These are phyloP conservation scores for Panthera uncia DNA, from an alignment of 2,113 vertebrate genomes.

Conservation along the genomic window DNA sequence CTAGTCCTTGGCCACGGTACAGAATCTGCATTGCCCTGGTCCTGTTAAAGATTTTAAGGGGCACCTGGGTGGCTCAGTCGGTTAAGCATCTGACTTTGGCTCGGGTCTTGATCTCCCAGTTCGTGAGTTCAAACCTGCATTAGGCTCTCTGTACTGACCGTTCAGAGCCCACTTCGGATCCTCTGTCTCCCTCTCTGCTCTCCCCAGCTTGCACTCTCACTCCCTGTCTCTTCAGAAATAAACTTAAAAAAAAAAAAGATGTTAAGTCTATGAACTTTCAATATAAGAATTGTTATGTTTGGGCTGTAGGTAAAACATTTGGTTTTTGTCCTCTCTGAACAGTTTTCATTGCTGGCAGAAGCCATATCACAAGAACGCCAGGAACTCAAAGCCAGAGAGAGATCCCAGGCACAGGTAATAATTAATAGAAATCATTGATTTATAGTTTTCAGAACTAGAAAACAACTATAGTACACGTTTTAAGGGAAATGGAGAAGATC, in stretches of 20 bases:
- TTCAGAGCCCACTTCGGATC: no score
- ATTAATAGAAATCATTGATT: slow-evolving; percentile 34
- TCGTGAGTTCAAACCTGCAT: no score
- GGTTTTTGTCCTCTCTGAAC: slow-evolving; percentile 41
- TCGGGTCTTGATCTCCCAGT: no score
- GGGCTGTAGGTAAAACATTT: not conserved
- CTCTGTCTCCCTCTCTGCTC: no score
- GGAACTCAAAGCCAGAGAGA: slow-evolving; percentile 91
- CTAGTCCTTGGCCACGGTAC: not conserved
- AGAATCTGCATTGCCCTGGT: not conserved
- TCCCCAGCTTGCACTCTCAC: no score
- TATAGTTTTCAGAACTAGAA: slow-evolving; percentile 7
- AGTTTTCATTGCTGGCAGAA: slow-evolving; percentile 97
- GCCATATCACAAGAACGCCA: slow-evolving; percentile 90
- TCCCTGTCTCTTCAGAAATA: no score
- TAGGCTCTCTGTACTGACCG: no score
- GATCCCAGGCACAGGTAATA: slow-evolving; percentile 92
- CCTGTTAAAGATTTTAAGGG: not conserved
- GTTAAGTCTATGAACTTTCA: not conserved
- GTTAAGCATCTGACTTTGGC: no score
- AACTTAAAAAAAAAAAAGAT: not conserved
- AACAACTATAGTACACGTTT: not conserved
- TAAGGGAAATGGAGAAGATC: not conserved
- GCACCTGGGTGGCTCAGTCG: no score
- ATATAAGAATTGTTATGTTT: not conserved